These are phyloP conservation scores for Papilio aristodemus DNA, from an alignment of 1,140 invertebrate species.

Conservation along the genomic window DNA sequence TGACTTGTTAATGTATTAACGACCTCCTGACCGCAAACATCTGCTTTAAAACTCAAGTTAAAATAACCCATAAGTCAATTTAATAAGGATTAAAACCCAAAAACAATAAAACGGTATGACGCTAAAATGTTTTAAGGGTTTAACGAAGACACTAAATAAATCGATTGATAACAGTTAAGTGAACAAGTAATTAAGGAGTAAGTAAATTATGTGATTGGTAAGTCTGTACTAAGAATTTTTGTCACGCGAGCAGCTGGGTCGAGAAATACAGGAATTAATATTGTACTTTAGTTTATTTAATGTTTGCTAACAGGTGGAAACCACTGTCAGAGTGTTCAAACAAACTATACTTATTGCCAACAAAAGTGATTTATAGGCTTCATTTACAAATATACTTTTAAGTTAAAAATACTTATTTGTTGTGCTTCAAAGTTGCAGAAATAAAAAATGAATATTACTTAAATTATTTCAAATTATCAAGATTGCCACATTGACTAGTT, in stretches of 20 bases:
- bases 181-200: conserved; percentile 31
- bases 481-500: too few relatives aligned
- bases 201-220: conserved; percentile 26
- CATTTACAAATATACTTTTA: neutral
- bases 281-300: neutral
- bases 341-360: neutral
- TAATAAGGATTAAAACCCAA: neutral
- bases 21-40: conserved; percentile 29
- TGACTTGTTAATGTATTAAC: conserved; percentile 34
- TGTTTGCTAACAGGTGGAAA: neutral
- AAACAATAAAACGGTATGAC: neutral
- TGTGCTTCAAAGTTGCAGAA: too few relatives aligned
- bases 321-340: neutral
- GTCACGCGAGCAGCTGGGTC: conserved; percentile 6
- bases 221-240: neutral
- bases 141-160: conserved; percentile 34
- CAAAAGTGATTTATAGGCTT: neutral
- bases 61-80: neutral
- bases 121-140: conserved; percentile 17
- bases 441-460: too few relatives aligned
- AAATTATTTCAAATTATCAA: too few relatives aligned
- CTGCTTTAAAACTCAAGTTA: conserved; percentile 8
- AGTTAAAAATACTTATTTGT: too few relatives aligned
- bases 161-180: conserved; percentile 31
- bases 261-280: neutral